Evolutionary conservation across 2,888 invertebrate species (phyloP).

Genomic region (Cylloceria caligata): DNA sequence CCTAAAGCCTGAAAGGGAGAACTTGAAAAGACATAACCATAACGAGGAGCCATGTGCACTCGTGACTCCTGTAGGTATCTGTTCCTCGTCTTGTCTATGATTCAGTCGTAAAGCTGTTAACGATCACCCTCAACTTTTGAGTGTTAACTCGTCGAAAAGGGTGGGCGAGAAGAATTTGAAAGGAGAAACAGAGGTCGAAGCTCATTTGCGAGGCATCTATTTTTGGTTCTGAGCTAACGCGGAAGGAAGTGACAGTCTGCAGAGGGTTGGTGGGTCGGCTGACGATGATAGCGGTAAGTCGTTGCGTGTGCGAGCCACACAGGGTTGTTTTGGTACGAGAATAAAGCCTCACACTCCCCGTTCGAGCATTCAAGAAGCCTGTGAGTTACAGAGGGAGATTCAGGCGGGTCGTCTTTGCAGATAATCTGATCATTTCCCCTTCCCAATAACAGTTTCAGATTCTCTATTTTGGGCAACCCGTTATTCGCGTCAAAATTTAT

Average conservation of each 20-base stretch:
- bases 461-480: background rate
- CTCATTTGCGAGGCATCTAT: slow-evolving; percentile 70
- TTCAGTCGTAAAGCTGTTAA: slow-evolving; percentile 48
- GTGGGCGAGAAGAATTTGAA: slow-evolving; percentile 55
- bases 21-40: background rate
- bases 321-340: slow-evolving; percentile 74
- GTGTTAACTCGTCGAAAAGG: slow-evolving; percentile 32
- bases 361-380: slow-evolving; percentile 39
- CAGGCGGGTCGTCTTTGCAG: slow-evolving; percentile 17
- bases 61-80: slow-evolving; percentile 34
- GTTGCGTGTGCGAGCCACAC: slow-evolving; percentile 65
- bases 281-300: slow-evolving; percentile 18
- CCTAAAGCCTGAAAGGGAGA: slow-evolving; percentile 19
- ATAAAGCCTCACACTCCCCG: slow-evolving; percentile 68
- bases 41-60: slow-evolving; percentile 51
- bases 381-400: slow-evolving; percentile 29
- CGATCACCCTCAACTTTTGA: slow-evolving; percentile 32
- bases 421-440: slow-evolving; percentile 11
- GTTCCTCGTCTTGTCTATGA: slow-evolving; percentile 57
- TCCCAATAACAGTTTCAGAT: background rate
- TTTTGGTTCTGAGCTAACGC: slow-evolving; percentile 69
- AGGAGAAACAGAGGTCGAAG: slow-evolving; percentile 61
- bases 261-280: slow-evolving; percentile 67
- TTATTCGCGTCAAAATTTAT: background rate
- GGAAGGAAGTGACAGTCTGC: slow-evolving; percentile 60